Base-by-base conservation (phyloP, 2,113 vertebrate species). In the Limanda limanda region DNA sequence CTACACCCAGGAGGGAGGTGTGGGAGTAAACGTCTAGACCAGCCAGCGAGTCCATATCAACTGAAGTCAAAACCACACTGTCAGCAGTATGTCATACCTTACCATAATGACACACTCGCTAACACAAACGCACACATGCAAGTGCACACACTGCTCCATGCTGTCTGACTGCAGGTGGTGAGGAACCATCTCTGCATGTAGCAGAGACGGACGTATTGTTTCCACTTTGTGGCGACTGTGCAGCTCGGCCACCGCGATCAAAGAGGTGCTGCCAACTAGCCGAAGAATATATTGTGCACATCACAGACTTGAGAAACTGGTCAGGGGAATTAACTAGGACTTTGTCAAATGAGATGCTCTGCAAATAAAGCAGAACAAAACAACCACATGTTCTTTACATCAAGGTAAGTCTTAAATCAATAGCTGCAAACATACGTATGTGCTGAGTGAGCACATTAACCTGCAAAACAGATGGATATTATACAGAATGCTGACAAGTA, bases 1-100 rank as follows among this genome's bases (percentile, higher is more conserved):
- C 73, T 21, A 70, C 45, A 77, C 12, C 52, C 47, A 55, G 62
- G 68, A 54, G 66, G 6, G 69, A 84, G 52, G 58, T 64, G 72
- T 83, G 40, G 71, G 79, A 75, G 72, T 68, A 35, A 74, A 74
- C 0, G 74, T 89, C 86, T 81, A 85, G 77, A 90, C 82, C 56
- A 48, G 84, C 71, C 82, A 65, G 79, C 42, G 64, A 74, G 47
- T 75, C 66, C 31, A 23, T 25, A 68, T 54, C 25, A 68, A 57
- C 71, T 54, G 25, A 17, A 84, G 68, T 68, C 72, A 70, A 74
- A 91, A 59, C 45, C 66, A 54, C 42, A 74, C 25, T 65, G 81
- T 88, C 81, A 82, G 83, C 83, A 77, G 79, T 9, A 35, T 76
- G 66, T 65, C 62, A 76, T 37, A 75, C 45, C 63, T 47, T 20